A percentile compares a stretch with the other conserved stretches of the same genome.
phyloP scores from a whole-genome alignment of 1,140 invertebrate genomes.

The Samia ricini region DNA sequence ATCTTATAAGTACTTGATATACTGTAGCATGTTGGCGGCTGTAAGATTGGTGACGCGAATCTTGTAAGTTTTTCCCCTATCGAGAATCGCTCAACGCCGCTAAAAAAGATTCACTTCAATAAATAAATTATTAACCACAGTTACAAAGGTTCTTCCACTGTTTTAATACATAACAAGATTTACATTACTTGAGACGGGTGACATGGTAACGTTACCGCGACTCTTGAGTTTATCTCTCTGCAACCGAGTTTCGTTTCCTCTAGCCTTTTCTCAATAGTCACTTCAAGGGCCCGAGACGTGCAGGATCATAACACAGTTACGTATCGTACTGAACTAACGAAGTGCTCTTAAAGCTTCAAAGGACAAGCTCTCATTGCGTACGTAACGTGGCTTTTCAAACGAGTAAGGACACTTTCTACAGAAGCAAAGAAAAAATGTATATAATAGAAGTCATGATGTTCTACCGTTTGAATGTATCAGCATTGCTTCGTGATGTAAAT shows the following conservation, averaged over 20 bases:
- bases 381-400: slow-evolving; percentile 28
- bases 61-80: no score
- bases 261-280: background rate
- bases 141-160: background rate
- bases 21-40: no score
- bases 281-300: slow-evolving; percentile 22
- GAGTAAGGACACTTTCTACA: slow-evolving; percentile 18
- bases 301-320: slow-evolving; percentile 33
- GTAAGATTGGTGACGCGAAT: no score
- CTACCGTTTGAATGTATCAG: background rate
- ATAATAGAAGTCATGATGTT: background rate
- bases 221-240: slow-evolving; percentile 9
- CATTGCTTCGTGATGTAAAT: background rate
- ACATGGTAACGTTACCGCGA: background rate
- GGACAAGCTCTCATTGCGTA: slow-evolving; percentile 20
- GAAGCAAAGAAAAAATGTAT: slow-evolving; percentile 6
- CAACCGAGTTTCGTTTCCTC: slow-evolving; percentile 9
- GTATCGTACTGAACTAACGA: slow-evolving; percentile 37
- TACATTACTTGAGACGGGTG: background rate
- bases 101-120: no score
- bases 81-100: no score
- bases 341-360: slow-evolving; percentile 33
- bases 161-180: background rate
- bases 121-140: no score
- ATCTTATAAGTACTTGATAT: no score